phyloP scores from a whole-genome alignment of 2,113 vertebrate genomes.

The Atractosteus spatula region DNA sequence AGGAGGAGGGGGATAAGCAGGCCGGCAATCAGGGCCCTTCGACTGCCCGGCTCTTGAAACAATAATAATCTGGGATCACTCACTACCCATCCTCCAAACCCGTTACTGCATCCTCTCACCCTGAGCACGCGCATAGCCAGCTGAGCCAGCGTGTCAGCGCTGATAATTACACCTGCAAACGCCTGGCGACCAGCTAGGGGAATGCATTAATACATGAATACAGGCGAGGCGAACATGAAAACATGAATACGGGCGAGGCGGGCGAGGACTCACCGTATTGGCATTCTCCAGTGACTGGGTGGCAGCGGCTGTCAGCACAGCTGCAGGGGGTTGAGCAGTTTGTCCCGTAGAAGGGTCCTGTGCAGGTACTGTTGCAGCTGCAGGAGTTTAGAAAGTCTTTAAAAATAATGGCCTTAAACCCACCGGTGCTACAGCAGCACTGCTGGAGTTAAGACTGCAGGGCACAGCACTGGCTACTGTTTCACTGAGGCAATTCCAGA shows the following conservation, averaged over 20 bases:
- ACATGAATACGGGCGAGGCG: background rate
- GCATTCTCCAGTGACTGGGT: constrained; percentile 71
- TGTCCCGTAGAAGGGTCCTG: constrained; percentile 66
- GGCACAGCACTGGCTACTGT: too few species aligned
- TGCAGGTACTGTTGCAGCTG: constrained; percentile 89
- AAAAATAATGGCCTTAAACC: too few species aligned
- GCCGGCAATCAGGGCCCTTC: constrained; percentile 58
- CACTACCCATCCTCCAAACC: constrained; percentile 11
- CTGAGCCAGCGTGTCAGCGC: too few species aligned
- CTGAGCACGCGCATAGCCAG: background rate
- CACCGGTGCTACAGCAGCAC: too few species aligned
- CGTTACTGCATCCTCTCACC: background rate
- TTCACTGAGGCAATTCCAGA: too few species aligned
- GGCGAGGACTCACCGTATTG: constrained; percentile 66
- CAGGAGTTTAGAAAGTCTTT: background rate
- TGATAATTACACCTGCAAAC: too few species aligned
- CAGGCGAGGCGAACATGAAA: too few species aligned
- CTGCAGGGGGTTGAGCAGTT: constrained; percentile 81
- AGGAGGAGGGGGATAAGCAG: constrained; percentile 71
- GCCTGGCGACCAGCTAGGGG: too few species aligned
- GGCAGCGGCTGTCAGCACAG: constrained; percentile 69
- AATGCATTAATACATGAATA: too few species aligned
- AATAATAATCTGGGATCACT: constrained; percentile 10
- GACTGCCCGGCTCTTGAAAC: constrained; percentile 52
- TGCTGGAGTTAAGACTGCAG: too few species aligned